Percentiles rank a stretch among this genome's conserved stretches.
These are phyloP conservation scores for Centruroides sculpturatus DNA, from an alignment of 1,140 invertebrate species.

Conservation along the genomic window DNA sequence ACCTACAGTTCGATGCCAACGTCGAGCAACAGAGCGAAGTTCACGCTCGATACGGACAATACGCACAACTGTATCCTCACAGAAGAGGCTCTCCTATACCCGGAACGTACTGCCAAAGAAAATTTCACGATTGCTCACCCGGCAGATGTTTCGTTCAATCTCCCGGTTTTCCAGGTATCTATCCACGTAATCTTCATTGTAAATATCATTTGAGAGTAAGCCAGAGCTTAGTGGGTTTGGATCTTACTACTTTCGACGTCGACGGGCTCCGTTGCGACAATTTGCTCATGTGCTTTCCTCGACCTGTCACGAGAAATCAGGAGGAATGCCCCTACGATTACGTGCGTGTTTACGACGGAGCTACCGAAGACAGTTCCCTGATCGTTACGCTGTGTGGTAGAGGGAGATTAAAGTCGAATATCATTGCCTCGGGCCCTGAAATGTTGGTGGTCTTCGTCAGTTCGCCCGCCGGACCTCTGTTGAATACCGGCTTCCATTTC, in stretches of 20 bases:
- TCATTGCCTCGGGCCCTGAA: conserved; percentile 72
- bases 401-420: conserved; percentile 84
- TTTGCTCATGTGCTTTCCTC: conserved; percentile 84
- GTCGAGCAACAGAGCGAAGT: conserved; percentile 76
- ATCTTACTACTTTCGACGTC: conserved; percentile 51
- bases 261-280: conserved; percentile 85
- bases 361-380: conserved; percentile 63
- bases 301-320: conserved; percentile 43
- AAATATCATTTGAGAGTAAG: conserved; percentile 23
- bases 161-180: conserved; percentile 78
- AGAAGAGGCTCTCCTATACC: conserved; percentile 56
- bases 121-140: conserved; percentile 54
- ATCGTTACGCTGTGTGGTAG: conserved; percentile 86
- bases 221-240: conserved; percentile 16
- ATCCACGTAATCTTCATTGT: conserved; percentile 75
- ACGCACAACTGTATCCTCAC: conserved; percentile 80
- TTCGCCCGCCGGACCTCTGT: conserved; percentile 47
- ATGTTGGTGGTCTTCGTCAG: conserved; percentile 82
- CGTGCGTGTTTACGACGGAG: conserved; percentile 75
- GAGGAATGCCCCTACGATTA: conserved; percentile 82
- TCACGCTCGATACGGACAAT: conserved; percentile 52
- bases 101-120: conserved; percentile 68
- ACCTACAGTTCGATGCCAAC: conserved; percentile 56
- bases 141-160: conserved; percentile 86
- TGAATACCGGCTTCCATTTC: conserved; percentile 22